Evolutionary conservation across 2,888 invertebrate genomes (phyloP).

Genomic region (Pristionchus exspectatus): DNA sequence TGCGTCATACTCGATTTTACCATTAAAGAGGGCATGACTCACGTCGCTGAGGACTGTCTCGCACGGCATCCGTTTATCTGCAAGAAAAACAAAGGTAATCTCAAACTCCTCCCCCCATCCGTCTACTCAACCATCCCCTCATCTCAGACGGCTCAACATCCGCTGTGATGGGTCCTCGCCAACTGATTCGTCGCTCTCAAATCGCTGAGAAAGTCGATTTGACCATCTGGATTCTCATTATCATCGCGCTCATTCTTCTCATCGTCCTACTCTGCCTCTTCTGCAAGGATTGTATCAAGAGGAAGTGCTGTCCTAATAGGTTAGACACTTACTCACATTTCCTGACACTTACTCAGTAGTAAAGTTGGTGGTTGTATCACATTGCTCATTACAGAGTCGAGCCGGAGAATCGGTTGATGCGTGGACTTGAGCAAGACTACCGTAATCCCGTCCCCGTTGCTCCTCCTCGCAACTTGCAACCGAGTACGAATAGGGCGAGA

Average conservation of each 20-base stretch:
- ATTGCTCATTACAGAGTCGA: constrained; percentile 29
- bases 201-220: constrained; percentile 53
- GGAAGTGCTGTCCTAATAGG: constrained; percentile 22
- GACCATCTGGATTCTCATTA: constrained; percentile 58
- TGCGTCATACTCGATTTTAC: constrained; percentile 58
- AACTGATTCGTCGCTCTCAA: constrained; percentile 51
- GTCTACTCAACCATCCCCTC: not conserved
- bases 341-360: not conserved
- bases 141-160: constrained; percentile 57
- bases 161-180: constrained; percentile 51
- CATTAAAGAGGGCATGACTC: constrained; percentile 56
- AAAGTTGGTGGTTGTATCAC: not conserved
- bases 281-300: constrained; percentile 56
- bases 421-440: constrained; percentile 46
- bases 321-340: not conserved
- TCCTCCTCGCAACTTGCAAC: constrained; percentile 19
- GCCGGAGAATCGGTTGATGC: constrained; percentile 46
- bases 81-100: constrained; percentile 56
- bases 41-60: constrained; percentile 55
- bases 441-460: constrained; percentile 17
- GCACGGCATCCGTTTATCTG: constrained; percentile 57
- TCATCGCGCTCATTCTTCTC: constrained; percentile 56
- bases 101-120: not conserved
- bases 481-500: constrained; percentile 46
- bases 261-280: constrained; percentile 58